Conservation (phyloP, 2,888 invertebrate species). For the Nephrocerus scutellatus region DNA sequence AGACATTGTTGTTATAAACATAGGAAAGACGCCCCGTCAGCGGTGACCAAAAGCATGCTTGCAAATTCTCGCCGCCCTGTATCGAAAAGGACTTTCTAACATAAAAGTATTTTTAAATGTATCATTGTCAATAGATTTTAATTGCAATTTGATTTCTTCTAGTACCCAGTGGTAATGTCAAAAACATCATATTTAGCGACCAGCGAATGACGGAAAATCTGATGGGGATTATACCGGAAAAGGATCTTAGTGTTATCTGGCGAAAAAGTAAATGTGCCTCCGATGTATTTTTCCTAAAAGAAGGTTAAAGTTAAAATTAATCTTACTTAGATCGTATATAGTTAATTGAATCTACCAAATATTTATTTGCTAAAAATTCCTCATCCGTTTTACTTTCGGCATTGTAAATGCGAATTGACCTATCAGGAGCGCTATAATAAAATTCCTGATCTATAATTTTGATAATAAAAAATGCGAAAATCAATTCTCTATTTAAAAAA, state of each 20-base stretch:
- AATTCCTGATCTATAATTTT: slow-evolving; percentile 54
- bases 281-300: slow-evolving; percentile 36
- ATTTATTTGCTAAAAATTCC: slow-evolving; percentile 28
- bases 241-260: slow-evolving; percentile 40
- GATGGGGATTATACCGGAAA: slow-evolving; percentile 37
- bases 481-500: not conserved
- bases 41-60: slow-evolving; percentile 58
- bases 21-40: slow-evolving; percentile 53
- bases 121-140: not conserved
- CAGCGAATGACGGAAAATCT: slow-evolving; percentile 58
- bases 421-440: slow-evolving; percentile 45
- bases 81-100: slow-evolving; percentile 33
- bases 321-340: not conserved
- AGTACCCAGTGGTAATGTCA: slow-evolving; percentile 53
- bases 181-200: slow-evolving; percentile 58
- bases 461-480: slow-evolving; percentile 11
- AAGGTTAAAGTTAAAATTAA: not conserved
- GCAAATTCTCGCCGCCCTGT: slow-evolving; percentile 52
- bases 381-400: slow-evolving; percentile 34
- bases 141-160: not conserved
- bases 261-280: slow-evolving; percentile 40
- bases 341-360: slow-evolving; percentile 29
- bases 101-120: not conserved
- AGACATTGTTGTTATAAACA: slow-evolving; percentile 64
- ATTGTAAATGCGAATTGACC: slow-evolving; percentile 47